Base-by-base conservation (phyloP, 1,140 invertebrate genomes). In the Gerris buenoi region DNA sequence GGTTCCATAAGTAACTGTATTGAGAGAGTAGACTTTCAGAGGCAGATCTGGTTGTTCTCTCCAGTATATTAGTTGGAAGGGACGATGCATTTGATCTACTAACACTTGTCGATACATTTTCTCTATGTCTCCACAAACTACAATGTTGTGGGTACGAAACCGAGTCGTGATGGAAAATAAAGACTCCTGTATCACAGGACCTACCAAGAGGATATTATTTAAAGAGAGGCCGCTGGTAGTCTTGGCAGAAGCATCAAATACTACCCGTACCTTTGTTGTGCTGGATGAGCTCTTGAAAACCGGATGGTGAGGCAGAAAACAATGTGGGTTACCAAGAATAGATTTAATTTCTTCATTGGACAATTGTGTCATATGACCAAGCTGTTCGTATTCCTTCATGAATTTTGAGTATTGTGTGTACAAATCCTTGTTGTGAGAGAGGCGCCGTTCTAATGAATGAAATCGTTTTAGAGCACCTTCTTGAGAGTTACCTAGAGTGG, bases 1-100 rank as follows among this genome's bases (percentile, higher is more conserved):
- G 18, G 72, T 74, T 0, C 77, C 77, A 63, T 76, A 75, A 0
- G 76, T 76, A 1, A 77, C 73, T 14, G 78, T 71, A 15, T 70
- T 72, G 25, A 78, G 59, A 61, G 73, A 26, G 67, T 70, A 78
- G 23, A 61, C 68, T 56, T 72, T 61, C 25, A 75, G 28, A 1
- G n/a, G 59, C 0, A 71, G 59, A n/a, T 29, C 64, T 3, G 33
- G 27, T 13, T 13, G 29, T 56, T 23, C 18, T n/a, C 71, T 65
- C 71, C 74, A 75, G 10, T 76, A 58, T 27, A 71, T 69, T 62
- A 72, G 13, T 18, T 46, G 33, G 18, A 46, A 46, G 5, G 5
- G 5, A 18, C 33, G 33, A 46, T 46, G 33, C 5, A 10, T 18
- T 46, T 46, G 5, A 10, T 5, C 33, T 46, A 46, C 5, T 18